Evolutionary conservation across 1,140 invertebrate genomes (phyloP).

Genomic region (Colletes latitarsis): DNA sequence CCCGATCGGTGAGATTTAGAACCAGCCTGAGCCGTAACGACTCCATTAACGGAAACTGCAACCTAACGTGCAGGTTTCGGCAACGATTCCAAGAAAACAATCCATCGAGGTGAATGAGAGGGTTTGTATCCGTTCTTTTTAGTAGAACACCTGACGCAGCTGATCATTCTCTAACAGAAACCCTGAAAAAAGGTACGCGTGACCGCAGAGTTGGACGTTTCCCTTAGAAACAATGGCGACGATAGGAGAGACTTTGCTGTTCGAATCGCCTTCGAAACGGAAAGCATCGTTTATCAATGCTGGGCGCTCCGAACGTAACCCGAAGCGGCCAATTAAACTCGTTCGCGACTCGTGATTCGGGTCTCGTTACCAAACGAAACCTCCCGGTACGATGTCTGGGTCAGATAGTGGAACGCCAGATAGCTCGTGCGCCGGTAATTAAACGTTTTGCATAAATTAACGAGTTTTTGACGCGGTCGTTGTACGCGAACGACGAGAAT

Average conservation of each 20-base stretch:
- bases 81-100: conserved; percentile 17
- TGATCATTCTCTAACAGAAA: conserved; percentile 61
- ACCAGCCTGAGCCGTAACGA: too few species aligned
- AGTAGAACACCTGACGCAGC: conserved; percentile 62
- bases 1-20: background rate
- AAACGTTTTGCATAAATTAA: too few species aligned
- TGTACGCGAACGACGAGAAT: too few species aligned
- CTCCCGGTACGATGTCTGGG: conserved; percentile 35
- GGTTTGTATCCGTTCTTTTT: conserved; percentile 56
- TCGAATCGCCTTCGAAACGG: background rate
- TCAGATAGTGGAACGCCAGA: too few species aligned
- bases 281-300: too few species aligned
- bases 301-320: too few species aligned
- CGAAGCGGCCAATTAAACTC: conserved; percentile 20
- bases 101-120: conserved; percentile 45
- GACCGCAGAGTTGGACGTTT: conserved; percentile 51
- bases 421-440: background rate
- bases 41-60: too few species aligned
- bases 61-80: too few species aligned
- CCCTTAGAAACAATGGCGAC: conserved; percentile 45
- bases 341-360: conserved; percentile 9
- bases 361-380: too few species aligned
- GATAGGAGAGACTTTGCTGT: too few species aligned
- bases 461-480: background rate
- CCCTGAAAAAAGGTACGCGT: conserved; percentile 41